Evolutionary conservation across 2,888 invertebrate species (phyloP), one percentile per base, ranked within the genome.

Genomic region (Druceiella hillmani): DNA sequence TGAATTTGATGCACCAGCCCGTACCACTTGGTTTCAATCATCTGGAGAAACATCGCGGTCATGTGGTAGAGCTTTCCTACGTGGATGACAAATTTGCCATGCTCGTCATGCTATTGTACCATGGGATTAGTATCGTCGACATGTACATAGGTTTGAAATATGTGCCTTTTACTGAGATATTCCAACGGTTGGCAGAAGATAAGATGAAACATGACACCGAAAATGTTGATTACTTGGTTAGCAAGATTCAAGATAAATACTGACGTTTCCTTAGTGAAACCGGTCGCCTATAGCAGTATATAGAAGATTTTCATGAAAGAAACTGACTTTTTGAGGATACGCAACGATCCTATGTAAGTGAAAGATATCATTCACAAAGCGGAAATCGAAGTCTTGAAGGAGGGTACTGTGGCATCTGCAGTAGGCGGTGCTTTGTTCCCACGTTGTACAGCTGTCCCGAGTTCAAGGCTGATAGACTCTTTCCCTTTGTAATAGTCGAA

Each of bases 1-100:
- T 85, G 0, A 74, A 79, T 40, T 87, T 88, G 85, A 89, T 90
- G 87, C 74, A 72, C 44, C 78, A 79, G 48, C 66, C 71, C 45
- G 75, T 70, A 1, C 57, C 65, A 27, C 78, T 79, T 33, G 70
- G 76, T 0, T 83, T 74, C 52, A 69, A 74, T 1, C 68, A 73
- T 41, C 62, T 80, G 10, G 61, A 66, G 16, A 58, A 64, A 1
- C 54, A 85, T 33, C 69, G 74, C 29, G 74, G 78, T 1, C 73
- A 76, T 46, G 74, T 78, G 0, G 52, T 87, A 1, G 82, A 85
- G 51, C 52, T 87, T 33, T 81, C 84, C 0, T 87, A 86, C 47
- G 80, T 81, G 33, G 59, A 64, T 9, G 77, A 64, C 17, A 64
- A 62, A 45, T 69, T 68, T 45, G 78, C 78, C 0, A 83, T 85